These are phyloP conservation scores for Leucoptera coffeella DNA, from an alignment of 2,888 invertebrate species.

Conservation along the genomic window DNA sequence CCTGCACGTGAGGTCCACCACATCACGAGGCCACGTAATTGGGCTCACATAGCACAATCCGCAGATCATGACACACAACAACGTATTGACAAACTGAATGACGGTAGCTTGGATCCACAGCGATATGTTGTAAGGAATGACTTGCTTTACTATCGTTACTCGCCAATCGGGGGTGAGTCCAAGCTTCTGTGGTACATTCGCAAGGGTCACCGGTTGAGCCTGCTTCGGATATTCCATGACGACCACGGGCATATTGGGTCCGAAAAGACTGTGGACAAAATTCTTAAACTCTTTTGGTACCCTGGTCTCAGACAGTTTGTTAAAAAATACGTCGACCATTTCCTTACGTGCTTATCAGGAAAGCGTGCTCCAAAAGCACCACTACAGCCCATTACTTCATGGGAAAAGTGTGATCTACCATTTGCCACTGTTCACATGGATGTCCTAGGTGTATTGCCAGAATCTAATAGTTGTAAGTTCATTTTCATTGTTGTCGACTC, in stretches of 20 bases:
- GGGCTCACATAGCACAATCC: slow-evolving; percentile 8
- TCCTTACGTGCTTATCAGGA: slow-evolving; percentile 1
- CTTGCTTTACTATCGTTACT: no score
- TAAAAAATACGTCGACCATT: slow-evolving; percentile 1
- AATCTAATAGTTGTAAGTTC: slow-evolving; percentile 1
- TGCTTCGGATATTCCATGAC: slow-evolving; percentile 4
- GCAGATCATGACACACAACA: slow-evolving; percentile 6
- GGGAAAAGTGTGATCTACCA: slow-evolving; percentile 7
- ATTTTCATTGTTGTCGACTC: slow-evolving; percentile 3
- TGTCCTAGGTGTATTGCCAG: slow-evolving; percentile 1
- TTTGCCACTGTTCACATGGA: no score
- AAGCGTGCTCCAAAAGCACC: slow-evolving; percentile 2
- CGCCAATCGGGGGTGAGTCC: no score
- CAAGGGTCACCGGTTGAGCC: slow-evolving; percentile 4
- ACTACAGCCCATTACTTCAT: no score
- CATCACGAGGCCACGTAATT: slow-evolving; percentile 6
- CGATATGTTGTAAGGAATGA: slow-evolving; percentile 2
- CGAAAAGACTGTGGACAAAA: slow-evolving; percentile 4
- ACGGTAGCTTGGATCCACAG: no score
- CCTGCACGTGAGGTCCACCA: slow-evolving; percentile 3
- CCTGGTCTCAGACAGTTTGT: slow-evolving; percentile 3
- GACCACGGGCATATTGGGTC: slow-evolving; percentile 4
- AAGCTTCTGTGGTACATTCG: no score
- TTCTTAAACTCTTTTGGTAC: slow-evolving; percentile 5
- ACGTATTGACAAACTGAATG: slow-evolving; percentile 8